phyloP scores from a whole-genome alignment of 2,113 vertebrate genomes.

The Ramphastos sulfuratus region DNA sequence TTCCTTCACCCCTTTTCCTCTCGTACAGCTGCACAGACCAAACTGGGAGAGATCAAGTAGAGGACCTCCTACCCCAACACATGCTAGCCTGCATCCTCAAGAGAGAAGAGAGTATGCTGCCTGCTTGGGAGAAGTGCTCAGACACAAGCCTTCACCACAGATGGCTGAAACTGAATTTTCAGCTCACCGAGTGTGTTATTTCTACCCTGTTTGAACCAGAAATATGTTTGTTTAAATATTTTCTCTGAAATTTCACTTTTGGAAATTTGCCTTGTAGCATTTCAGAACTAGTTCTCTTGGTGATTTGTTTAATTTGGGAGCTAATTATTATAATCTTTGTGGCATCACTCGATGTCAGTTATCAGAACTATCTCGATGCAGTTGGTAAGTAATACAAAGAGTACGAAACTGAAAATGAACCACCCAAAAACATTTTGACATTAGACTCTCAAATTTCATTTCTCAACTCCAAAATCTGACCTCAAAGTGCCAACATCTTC shows the following conservation, averaged over 20 bases:
- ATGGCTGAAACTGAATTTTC: constrained; percentile 37
- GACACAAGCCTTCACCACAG: constrained; percentile 6
- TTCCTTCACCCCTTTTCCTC: neutral
- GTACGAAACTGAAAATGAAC: neutral
- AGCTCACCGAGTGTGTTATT: constrained; percentile 23
- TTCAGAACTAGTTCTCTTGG: constrained; percentile 21
- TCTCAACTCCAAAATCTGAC: neutral
- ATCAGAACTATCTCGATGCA: neutral
- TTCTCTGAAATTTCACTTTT: constrained; percentile 50
- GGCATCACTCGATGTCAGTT: neutral
- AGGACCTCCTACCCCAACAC: fast-evolving
- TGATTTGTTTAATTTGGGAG: constrained; percentile 33
- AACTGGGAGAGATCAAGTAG: neutral
- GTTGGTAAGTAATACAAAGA: neutral
- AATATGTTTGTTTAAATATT: constrained; percentile 65
- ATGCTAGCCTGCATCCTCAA: neutral
- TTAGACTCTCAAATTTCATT: neutral
- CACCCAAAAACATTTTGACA: neutral
- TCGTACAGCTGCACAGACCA: neutral
- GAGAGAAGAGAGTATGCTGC: fast-evolving
- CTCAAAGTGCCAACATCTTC: neutral
- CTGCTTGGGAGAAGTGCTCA: neutral
- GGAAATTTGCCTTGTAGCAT: constrained; percentile 40
- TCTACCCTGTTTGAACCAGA: constrained; percentile 49
- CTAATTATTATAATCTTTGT: constrained; percentile 20